Evolutionary conservation across 2,888 invertebrate genomes (phyloP), one percentile per base, ranked within the genome.

Genomic region (Pachliopta kotzebuea): DNA sequence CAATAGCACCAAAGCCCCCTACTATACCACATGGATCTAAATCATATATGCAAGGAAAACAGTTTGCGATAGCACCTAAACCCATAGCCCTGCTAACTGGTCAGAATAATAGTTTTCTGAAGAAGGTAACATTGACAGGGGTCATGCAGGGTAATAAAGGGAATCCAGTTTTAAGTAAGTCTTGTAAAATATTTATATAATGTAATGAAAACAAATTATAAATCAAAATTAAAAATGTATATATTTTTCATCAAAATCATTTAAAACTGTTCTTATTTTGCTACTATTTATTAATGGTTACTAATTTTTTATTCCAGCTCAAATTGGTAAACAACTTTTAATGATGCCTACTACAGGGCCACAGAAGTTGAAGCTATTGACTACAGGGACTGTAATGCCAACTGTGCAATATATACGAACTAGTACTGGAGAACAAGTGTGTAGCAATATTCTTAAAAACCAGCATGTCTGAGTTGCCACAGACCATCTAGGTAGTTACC

Each of bases 1-100:
- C 92, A 0, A 93, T 93, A 67, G 93, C 93, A 0, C 93, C 93
- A 0, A 93, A 89, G 72, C 90, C 86, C 0, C 70, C 81, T 72
- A 71, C 74, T 70, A 63, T 85, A 67, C 78, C 83, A n/a, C 81
- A 68, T 6, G 49, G 56, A 9, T 50, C 67, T 1, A 84, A 81
- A 55, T 18, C 66, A 2, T 56, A 24, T 24, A n/a, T 50, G n/a
- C 57, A 59, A 14, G 73, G 72, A 18, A 83, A 84, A 50, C 85
- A 81, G 60, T 77, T 77, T 37, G 76, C 84, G 0, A 84, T 88
- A 18, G 86, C 88, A 0, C 88, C 88, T 0, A 86, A 85, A 69
- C 85, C 88, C 0, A 75, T 85, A 0, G 66, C 84, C 0, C 59
- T 86, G 11, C 69, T 85, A 1, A 53, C 76, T 4, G 82, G 78